Percentiles rank a stretch among this genome's conserved stretches.
These are phyloP conservation scores for Platyura marginata DNA, from an alignment of 1,140 invertebrate species.

Conservation along the genomic window DNA sequence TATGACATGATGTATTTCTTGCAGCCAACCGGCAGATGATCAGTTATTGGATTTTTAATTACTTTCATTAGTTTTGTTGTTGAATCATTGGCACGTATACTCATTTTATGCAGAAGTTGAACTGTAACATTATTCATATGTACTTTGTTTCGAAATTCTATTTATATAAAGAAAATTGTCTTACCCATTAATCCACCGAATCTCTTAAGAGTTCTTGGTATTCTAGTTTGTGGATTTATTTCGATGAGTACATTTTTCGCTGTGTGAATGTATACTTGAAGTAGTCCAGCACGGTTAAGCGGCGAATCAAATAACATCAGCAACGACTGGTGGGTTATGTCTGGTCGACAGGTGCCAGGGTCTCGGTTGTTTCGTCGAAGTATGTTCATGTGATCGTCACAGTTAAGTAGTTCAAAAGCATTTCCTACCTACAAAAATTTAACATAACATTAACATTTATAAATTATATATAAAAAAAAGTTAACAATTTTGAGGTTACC, in stretches of 20 bases:
- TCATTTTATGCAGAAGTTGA: conserved; percentile 89
- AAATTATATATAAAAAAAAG: conserved; percentile 2
- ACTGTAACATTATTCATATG: conserved; percentile 41
- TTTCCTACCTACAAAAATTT: conserved; percentile 30
- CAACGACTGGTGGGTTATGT: conserved; percentile 89
- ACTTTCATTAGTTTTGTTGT: conserved; percentile 87
- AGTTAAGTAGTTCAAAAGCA: conserved; percentile 80
- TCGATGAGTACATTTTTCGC: conserved; percentile 95
- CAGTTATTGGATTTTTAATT: conserved; percentile 91
- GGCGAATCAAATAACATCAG: conserved; percentile 95
- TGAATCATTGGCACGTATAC: conserved; percentile 73
- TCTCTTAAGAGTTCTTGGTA: conserved; percentile 94
- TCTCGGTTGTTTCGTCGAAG: conserved; percentile 73
- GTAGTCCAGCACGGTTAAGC: conserved; percentile 71
- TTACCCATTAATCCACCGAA: conserved; percentile 96
- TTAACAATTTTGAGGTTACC: conserved; percentile 33
- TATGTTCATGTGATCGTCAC: conserved; percentile 76
- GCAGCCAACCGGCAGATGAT: conserved; percentile 91
- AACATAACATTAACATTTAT: conserved; percentile 3
- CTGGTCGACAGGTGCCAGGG: conserved; percentile 70
- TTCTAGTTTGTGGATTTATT: conserved; percentile 95
- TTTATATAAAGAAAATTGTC: too few species aligned
- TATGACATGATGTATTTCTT: conserved; percentile 84
- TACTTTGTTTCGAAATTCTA: background rate
- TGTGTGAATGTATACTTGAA: conserved; percentile 91